These are phyloP conservation scores for Pegoplata infirma DNA, from an alignment of 2,888 invertebrate genomes.

Conservation along the genomic window DNA sequence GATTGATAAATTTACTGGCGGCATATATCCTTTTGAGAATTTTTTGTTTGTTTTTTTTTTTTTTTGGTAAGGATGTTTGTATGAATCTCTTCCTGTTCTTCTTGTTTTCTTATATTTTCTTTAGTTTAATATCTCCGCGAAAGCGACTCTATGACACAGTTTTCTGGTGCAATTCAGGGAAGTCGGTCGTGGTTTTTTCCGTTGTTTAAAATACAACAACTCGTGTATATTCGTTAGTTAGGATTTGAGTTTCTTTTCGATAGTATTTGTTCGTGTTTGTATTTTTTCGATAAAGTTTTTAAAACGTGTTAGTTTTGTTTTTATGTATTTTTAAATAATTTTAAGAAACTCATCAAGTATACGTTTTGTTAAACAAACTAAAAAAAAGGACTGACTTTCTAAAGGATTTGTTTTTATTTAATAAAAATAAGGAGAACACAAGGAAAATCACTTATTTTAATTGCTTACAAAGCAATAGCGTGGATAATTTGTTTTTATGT, in stretches of 20 bases:
- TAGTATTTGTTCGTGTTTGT: conserved; percentile 27
- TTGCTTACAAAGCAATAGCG: conserved; percentile 10
- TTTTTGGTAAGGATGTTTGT: conserved; percentile 10
- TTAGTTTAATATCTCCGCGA: conserved; percentile 68
- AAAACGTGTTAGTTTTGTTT: neutral
- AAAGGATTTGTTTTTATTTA: neutral
- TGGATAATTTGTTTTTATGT: neutral
- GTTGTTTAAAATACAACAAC: neutral
- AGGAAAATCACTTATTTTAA: neutral
- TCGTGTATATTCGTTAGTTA: conserved; percentile 49
- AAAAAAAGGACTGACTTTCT: neutral
- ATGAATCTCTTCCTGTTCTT: conserved; percentile 37
- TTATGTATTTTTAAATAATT: neutral
- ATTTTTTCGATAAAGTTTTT: conserved; percentile 11
- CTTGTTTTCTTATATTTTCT: conserved; percentile 15
- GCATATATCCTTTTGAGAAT: conserved; percentile 28
- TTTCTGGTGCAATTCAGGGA: conserved; percentile 76
- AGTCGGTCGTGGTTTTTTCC: conserved; percentile 73
- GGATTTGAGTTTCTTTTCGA: conserved; percentile 41
- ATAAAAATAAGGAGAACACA: neutral
- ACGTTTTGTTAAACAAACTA: neutral
- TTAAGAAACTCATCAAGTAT: neutral
- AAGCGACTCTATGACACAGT: conserved; percentile 74
- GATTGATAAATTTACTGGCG: neutral
- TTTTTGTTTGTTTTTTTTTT: too few species aligned